phyloP scores from a whole-genome alignment of 2,888 invertebrate genomes.

The Synergus umbraculus region DNA sequence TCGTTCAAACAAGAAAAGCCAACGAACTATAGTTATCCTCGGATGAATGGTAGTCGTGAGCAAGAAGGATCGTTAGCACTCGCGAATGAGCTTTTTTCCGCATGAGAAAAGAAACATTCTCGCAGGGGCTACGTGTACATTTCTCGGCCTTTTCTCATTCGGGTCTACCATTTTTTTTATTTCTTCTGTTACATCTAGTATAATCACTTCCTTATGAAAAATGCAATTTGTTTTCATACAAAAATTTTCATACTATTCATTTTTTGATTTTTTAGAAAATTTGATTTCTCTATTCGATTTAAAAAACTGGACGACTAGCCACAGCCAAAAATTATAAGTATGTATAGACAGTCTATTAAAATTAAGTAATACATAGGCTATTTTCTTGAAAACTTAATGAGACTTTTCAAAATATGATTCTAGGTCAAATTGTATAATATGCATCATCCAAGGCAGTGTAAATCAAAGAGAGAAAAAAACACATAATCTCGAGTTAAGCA shows the following conservation, averaged over 20 bases:
- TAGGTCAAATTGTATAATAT: neutral
- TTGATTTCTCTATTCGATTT: too few relatives aligned
- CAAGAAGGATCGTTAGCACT: constrained; percentile 34
- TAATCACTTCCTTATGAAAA: neutral
- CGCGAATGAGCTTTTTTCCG: constrained; percentile 36
- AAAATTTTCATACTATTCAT: too few relatives aligned
- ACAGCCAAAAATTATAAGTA: too few relatives aligned
- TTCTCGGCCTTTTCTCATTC: constrained; percentile 25
- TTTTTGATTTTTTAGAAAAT: too few relatives aligned
- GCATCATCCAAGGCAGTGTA: neutral
- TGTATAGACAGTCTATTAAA: too few relatives aligned
- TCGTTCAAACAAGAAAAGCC: constrained; percentile 37
- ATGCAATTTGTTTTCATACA: too few relatives aligned
- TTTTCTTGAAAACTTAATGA: too few relatives aligned
- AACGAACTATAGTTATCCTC: constrained; percentile 38
- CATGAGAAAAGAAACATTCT: constrained; percentile 39
- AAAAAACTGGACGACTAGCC: too few relatives aligned
- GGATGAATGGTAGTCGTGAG: constrained; percentile 22
- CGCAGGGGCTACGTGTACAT: neutral
- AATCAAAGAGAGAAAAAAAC: neutral
- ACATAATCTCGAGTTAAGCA: constrained; percentile 19
- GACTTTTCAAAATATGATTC: neutral
- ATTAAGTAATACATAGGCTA: too few relatives aligned
- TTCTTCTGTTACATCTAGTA: constrained; percentile 11
- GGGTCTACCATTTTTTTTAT: constrained; percentile 7